These are phyloP conservation scores for Ormyrus labotus DNA, from an alignment of 2,888 invertebrate species.

Conservation along the genomic window DNA sequence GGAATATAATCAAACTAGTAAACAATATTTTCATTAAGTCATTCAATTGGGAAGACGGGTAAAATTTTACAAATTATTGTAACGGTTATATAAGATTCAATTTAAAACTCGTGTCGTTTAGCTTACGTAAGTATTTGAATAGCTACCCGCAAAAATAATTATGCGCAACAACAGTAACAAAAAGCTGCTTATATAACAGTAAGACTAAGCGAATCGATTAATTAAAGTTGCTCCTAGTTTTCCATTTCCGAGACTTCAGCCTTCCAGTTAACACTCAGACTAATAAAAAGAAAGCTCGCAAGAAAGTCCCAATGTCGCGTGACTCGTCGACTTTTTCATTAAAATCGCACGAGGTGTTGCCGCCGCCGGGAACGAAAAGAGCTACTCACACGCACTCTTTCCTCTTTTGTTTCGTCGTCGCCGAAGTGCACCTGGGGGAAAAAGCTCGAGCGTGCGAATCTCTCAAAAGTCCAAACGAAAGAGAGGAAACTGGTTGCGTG, in stretches of 20 bases:
- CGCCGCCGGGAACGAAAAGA: background rate
- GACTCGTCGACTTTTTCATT: slow-evolving; percentile 41
- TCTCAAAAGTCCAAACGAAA: background rate
- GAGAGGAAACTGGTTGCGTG: slow-evolving; percentile 12
- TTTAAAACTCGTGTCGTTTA: too few relatives aligned
- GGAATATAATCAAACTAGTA: too few relatives aligned
- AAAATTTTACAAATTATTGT: too few relatives aligned
- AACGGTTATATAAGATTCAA: too few relatives aligned
- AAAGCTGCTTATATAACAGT: too few relatives aligned
- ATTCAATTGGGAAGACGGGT: too few relatives aligned
- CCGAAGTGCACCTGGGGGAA: slow-evolving; percentile 33
- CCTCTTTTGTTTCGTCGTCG: slow-evolving; percentile 10
- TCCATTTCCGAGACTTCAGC: background rate
- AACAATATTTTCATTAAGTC: too few relatives aligned
- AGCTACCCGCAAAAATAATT: too few relatives aligned
- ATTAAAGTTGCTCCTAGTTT: slow-evolving; percentile 32
- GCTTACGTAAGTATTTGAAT: too few relatives aligned
- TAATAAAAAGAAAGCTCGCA: background rate
- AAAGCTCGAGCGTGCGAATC: background rate
- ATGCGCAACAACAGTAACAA: too few relatives aligned
- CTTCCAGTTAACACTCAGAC: slow-evolving; percentile 19
- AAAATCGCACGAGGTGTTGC: slow-evolving; percentile 30
- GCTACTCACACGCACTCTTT: slow-evolving; percentile 4
- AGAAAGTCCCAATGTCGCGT: slow-evolving; percentile 21
- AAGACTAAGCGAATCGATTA: slow-evolving; percentile 2